A percentile compares a stretch with the other conserved stretches of the same genome.
Conservation (phyloP, 2,797 vertebrate species). For the Scyliorhinus canicula region DNA sequence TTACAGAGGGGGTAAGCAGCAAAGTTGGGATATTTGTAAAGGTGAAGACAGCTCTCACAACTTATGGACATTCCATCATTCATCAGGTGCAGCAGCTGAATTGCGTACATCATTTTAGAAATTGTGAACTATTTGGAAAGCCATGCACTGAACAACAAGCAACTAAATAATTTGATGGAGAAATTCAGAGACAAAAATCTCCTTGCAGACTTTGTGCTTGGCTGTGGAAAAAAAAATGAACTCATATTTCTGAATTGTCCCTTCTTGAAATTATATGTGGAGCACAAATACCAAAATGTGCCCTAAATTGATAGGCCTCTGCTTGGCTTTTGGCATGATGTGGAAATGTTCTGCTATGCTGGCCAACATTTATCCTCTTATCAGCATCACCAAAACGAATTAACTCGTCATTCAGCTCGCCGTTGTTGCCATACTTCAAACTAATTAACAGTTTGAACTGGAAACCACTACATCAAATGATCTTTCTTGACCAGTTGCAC, state of each 20-base stretch:
- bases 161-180: background rate
- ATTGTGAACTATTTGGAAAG: background rate
- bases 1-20: background rate
- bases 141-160: background rate
- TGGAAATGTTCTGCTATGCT: too few species aligned
- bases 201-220: background rate
- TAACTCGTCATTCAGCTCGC: background rate
- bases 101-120: background rate
- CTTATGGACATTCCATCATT: background rate
- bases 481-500: too few species aligned
- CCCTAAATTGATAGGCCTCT: background rate
- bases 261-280: background rate
- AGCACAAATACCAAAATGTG: background rate
- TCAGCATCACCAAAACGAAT: too few species aligned
- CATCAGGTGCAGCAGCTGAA: background rate
- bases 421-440: background rate
- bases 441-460: background rate
- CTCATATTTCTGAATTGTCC: background rate
- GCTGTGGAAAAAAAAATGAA: background rate
- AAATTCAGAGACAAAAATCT: background rate
- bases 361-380: too few species aligned
- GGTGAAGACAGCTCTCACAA: background rate
- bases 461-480: background rate
- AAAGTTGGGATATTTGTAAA: background rate
- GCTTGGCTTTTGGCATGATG: background rate